Conservation (phyloP, 2,797 vertebrate genomes). For the Distichodus sexfasciatus region DNA sequence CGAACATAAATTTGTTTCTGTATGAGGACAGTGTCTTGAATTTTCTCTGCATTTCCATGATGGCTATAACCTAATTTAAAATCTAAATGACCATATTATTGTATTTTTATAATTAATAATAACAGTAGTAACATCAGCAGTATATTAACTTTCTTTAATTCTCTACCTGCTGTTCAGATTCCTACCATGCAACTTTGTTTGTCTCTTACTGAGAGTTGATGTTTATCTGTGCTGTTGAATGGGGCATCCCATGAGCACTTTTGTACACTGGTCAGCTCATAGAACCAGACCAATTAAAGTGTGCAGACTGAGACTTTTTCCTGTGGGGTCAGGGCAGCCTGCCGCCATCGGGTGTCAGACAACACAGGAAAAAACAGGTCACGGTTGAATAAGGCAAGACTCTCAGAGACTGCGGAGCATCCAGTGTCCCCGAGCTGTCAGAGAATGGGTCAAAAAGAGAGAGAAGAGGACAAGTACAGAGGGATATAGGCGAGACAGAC, state of each 20-base stretch:
- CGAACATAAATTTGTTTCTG: too few relatives aligned
- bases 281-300: not conserved
- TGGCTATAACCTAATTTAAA: too few relatives aligned
- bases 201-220: not conserved
- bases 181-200: too few relatives aligned
- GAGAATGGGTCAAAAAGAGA: not conserved
- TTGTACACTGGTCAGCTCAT: not conserved
- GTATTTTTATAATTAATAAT: too few relatives aligned
- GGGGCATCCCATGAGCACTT: not conserved
- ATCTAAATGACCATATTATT: too few relatives aligned
- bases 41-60: too few relatives aligned
- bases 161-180: too few relatives aligned
- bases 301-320: not conserved
- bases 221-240: not conserved
- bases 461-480: not conserved
- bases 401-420: not conserved
- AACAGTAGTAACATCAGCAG: too few relatives aligned
- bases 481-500: too few relatives aligned
- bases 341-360: conserved; percentile 11
- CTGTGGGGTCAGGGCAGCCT: not conserved
- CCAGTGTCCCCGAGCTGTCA: conserved; percentile 33
- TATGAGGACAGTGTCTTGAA: too few relatives aligned
- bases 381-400: conserved; percentile 39
- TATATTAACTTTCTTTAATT: too few relatives aligned
- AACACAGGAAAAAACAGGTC: conserved; percentile 44